Evolutionary conservation across 2,113 vertebrate species (phyloP).

Genomic region (Phalacrocorax carbo): DNA sequence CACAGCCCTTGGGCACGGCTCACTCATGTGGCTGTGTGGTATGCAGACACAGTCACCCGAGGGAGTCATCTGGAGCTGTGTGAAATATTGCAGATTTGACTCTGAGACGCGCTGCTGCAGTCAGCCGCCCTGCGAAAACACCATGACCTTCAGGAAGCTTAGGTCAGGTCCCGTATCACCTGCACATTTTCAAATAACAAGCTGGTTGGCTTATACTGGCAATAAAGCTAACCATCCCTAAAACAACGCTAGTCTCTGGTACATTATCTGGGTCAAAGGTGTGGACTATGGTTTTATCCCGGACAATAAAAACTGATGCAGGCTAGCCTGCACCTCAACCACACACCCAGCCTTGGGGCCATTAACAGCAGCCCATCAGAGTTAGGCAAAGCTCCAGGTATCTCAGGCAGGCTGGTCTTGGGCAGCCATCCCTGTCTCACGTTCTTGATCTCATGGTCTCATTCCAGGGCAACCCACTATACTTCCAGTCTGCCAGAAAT

Average conservation of each 20-base stretch:
- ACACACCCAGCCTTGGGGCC: neutral
- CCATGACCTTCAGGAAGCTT: neutral
- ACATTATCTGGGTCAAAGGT: neutral
- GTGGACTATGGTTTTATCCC: neutral
- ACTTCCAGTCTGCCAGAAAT: constrained; percentile 97
- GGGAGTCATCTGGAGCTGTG: neutral
- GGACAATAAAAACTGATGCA: neutral
- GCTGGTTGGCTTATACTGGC: neutral
- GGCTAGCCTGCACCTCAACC: neutral
- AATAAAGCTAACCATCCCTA: neutral
- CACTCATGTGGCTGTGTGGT: accelerated
- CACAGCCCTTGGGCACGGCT: neutral
- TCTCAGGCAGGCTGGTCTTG: neutral
- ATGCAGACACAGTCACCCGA: neutral
- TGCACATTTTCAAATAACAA: neutral
- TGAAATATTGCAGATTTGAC: neutral
- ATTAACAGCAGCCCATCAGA: neutral
- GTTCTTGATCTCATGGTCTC: constrained; percentile 28
- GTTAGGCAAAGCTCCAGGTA: neutral
- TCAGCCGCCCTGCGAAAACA: neutral
- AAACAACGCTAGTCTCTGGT: neutral
- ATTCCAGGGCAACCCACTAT: constrained; percentile 89
- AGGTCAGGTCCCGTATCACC: neutral
- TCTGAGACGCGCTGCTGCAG: neutral
- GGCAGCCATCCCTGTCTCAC: constrained; percentile 2